phyloP scores from a whole-genome alignment of 2,113 vertebrate genomes.

The Erythrocercus mccallii region DNA sequence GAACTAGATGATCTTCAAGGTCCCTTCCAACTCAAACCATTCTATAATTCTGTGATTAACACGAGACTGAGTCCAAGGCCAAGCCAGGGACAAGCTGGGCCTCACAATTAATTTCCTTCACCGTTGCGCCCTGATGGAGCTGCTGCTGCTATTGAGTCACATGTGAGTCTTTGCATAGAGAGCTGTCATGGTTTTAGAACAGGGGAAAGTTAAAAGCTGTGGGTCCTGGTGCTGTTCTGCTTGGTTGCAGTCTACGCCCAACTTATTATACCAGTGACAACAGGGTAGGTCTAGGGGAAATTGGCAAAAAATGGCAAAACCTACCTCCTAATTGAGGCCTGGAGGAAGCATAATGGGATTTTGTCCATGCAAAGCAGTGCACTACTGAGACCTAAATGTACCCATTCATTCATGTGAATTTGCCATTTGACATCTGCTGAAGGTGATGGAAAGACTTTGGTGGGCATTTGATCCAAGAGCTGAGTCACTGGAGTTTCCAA shows the following conservation, averaged over 20 bases:
- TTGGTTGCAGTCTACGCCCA: fast-evolving
- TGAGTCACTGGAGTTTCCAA: constrained; percentile 36
- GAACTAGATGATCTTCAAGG: neutral
- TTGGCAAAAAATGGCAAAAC: neutral
- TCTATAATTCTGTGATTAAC: neutral
- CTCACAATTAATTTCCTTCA: neutral
- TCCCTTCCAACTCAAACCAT: neutral
- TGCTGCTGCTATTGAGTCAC: neutral
- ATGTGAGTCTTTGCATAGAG: neutral
- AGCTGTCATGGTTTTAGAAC: neutral
- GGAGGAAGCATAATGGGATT: neutral
- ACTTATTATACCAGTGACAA: neutral
- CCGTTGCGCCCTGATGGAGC: fast-evolving
- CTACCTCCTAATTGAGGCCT: neutral
- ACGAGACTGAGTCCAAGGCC: neutral
- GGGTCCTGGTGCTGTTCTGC: neutral
- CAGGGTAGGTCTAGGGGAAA: neutral
- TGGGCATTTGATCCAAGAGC: constrained; percentile 31
- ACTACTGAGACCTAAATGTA: neutral
- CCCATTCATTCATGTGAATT: constrained; percentile 1
- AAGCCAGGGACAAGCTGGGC: neutral
- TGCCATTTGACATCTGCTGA: neutral
- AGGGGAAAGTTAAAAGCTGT: neutral
- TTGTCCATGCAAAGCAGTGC: neutral
- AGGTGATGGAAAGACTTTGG: neutral